Conservation (phyloP, 2,797 vertebrate species). For the Sebastes cheni region DNA sequence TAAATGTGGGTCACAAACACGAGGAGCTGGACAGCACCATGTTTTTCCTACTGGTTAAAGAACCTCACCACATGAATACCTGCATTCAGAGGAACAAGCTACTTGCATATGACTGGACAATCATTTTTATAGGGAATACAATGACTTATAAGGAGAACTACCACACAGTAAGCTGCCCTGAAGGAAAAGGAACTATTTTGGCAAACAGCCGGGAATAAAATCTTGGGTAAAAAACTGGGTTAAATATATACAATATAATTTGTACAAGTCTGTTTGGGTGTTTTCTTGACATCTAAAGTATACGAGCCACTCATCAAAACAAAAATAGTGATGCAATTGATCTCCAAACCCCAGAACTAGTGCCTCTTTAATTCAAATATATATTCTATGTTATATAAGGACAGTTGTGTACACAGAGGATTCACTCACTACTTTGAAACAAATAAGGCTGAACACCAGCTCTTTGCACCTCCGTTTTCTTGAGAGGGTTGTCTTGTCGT, state of each 20-base stretch:
- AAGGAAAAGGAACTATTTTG: neutral
- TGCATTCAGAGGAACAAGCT: neutral
- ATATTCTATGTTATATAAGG: neutral
- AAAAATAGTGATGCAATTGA: neutral
- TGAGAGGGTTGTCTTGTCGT: slow-evolving; percentile 47
- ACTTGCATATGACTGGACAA: neutral
- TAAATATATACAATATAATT: neutral
- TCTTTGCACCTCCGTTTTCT: slow-evolving; percentile 42
- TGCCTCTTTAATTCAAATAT: neutral
- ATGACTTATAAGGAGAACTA: neutral
- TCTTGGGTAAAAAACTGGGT: neutral
- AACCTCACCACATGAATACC: neutral
- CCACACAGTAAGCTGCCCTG: neutral
- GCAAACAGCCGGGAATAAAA: neutral
- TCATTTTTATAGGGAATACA: rapidly evolving
- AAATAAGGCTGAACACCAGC: slow-evolving; percentile 29
- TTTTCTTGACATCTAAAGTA: neutral
- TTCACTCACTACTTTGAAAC: slow-evolving; percentile 20
- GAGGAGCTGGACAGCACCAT: neutral
- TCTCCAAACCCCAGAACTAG: neutral
- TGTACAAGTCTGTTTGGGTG: neutral
- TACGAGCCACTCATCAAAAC: neutral
- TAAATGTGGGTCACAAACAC: neutral
- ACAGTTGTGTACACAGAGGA: neutral
- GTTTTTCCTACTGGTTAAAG: neutral